Conservation (phyloP, 1,140 invertebrate genomes). For the Heliconius hewitsoni region DNA sequence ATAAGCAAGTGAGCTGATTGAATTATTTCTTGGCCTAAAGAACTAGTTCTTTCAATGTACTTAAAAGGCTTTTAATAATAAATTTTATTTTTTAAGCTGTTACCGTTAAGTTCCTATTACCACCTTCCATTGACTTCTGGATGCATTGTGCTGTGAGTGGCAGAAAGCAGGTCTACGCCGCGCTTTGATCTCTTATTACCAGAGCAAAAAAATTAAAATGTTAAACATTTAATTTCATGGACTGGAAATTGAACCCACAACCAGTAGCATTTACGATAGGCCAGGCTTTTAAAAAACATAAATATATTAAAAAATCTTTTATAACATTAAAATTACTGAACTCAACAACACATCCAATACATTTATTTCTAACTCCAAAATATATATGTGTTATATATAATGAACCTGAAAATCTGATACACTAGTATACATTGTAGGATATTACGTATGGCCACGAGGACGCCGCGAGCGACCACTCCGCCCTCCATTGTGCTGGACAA, state of each 20-base stretch:
- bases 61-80: not conserved
- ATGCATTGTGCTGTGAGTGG: too few species aligned
- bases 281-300: too few species aligned
- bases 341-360: not conserved
- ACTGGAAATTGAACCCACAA: not conserved
- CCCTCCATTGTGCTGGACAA: constrained; percentile 74
- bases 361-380: not conserved
- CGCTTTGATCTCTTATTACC: not conserved
- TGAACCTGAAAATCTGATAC: not conserved
- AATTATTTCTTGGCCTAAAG: not conserved
- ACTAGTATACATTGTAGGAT: constrained; percentile 35
- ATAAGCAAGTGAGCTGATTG: not conserved
- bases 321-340: not conserved
- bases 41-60: not conserved
- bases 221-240: not conserved
- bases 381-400: not conserved
- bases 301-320: too few species aligned
- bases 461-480: constrained; percentile 55
- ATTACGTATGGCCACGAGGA: constrained; percentile 56
- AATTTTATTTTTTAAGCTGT: not conserved
- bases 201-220: not conserved
- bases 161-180: not conserved
- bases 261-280: too few species aligned
- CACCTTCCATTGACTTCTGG: too few species aligned
- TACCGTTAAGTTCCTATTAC: too few species aligned